Percentiles rank a stretch among this genome's conserved stretches.
These are phyloP conservation scores for Diacarnus erythraeanus DNA, from an alignment of 37 sponge, comb jelly and placozoan genomes.

Conservation along the genomic window DNA sequence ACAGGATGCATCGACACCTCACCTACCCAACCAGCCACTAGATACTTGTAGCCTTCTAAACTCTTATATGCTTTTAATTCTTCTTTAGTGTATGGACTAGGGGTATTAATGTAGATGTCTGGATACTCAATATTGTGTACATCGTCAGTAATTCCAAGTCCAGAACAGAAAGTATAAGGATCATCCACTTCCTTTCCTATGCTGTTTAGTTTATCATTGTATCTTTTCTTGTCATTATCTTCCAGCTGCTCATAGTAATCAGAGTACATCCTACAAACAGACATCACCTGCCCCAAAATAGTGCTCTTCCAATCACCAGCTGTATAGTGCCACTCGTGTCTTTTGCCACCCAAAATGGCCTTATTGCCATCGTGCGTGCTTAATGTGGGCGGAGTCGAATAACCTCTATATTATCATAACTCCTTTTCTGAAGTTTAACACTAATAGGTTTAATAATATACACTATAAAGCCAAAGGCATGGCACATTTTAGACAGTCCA, in stretches of 20 bases:
- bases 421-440: no score
- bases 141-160: neutral
- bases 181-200: neutral
- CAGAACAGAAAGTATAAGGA: neutral
- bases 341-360: neutral
- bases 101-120: conserved; percentile 32
- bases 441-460: no score
- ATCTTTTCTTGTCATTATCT: neutral
- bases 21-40: conserved; percentile 8
- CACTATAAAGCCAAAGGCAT: no score
- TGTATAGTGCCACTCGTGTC: neutral
- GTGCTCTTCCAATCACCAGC: neutral
- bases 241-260: neutral
- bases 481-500: no score
- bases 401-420: neutral
- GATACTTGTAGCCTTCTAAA: conserved; percentile 25
- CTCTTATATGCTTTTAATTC: conserved; percentile 26
- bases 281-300: neutral
- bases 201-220: neutral
- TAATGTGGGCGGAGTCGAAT: neutral
- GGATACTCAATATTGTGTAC: conserved; percentile 14
- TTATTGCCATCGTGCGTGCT: neutral
- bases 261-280: neutral
- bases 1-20: neutral
- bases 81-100: conserved; percentile 37